Percentiles rank a stretch among this genome's conserved stretches.
These are phyloP conservation scores for Polyommatus iphigenia DNA, from an alignment of 2,888 invertebrate species.

Conservation along the genomic window DNA sequence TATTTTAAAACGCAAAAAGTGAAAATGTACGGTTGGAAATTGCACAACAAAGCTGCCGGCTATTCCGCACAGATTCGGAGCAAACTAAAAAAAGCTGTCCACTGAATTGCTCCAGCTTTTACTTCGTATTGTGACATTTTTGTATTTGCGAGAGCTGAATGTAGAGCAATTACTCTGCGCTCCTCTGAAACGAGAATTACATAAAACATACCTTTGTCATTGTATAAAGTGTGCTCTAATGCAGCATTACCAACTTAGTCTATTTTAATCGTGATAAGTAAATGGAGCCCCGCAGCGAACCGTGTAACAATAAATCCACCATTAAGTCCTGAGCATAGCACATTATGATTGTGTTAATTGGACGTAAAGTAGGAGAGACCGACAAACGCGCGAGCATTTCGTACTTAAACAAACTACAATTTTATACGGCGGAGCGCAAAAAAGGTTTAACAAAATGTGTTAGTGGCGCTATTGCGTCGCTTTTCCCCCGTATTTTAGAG, in stretches of 20 bases:
- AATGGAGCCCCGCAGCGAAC: not conserved
- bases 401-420: conserved; percentile 65
- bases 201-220: not conserved
- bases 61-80: conserved; percentile 8
- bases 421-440: conserved; percentile 60
- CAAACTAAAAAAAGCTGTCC: conserved; percentile 17
- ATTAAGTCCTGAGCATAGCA: not conserved
- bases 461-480: conserved; percentile 68
- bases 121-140: conserved; percentile 16
- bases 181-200: not conserved
- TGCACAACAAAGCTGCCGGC: conserved; percentile 11
- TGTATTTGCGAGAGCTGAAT: not conserved
- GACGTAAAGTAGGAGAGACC: conserved; percentile 41
- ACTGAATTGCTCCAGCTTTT: conserved; percentile 9
- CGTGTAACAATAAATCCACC: conserved; percentile 3
- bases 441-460: conserved; percentile 67
- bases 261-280: not conserved
- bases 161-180: not conserved
- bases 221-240: not conserved
- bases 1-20: conserved; percentile 13
- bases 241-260: not conserved
- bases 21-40: not conserved
- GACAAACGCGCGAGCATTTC: conserved; percentile 50
- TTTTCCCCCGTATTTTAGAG: conserved; percentile 62
- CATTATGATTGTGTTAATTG: conserved; percentile 26